phyloP scores from a whole-genome alignment of 2,888 invertebrate genomes.

The Terebella lapidaria region DNA sequence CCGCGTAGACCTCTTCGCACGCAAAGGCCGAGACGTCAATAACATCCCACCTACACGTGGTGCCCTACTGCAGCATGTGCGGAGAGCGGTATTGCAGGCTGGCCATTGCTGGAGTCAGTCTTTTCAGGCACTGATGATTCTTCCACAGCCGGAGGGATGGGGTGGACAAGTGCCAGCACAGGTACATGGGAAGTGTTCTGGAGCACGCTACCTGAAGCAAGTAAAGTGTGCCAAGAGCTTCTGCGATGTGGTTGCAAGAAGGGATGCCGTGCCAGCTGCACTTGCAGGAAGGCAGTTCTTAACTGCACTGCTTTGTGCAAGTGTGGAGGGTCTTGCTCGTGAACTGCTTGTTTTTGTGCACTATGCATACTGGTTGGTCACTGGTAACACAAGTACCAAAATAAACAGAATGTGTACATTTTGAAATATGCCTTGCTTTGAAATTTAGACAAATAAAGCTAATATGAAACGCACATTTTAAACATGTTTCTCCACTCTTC shows the following conservation, averaged over 20 bases:
- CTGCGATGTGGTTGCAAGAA: slow-evolving; percentile 16
- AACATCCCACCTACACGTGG: background rate
- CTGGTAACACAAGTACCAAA: too few relatives aligned
- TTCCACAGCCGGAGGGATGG: slow-evolving; percentile 15
- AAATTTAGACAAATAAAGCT: too few relatives aligned
- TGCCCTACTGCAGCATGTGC: slow-evolving; percentile 7
- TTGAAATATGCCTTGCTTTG: too few relatives aligned
- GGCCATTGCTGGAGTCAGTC: slow-evolving; percentile 11
- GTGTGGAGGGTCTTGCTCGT: slow-evolving; percentile 7
- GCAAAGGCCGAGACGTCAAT: background rate
- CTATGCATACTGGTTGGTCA: too few relatives aligned
- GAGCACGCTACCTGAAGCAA: slow-evolving; percentile 17
- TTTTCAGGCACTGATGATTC: background rate
- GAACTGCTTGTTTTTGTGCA: too few relatives aligned
- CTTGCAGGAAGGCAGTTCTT: slow-evolving; percentile 13
- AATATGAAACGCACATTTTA: too few relatives aligned
- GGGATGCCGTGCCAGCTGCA: slow-evolving; percentile 12
- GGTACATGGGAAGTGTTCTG: slow-evolving; percentile 9
- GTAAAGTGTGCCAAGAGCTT: slow-evolving; percentile 15
- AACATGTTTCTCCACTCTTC: too few relatives aligned
- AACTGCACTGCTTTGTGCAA: slow-evolving; percentile 11
- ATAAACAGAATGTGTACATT: too few relatives aligned
- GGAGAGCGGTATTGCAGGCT: slow-evolving; percentile 14
- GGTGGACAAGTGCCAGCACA: slow-evolving; percentile 7
- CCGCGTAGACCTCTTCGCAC: background rate